Base-by-base conservation (phyloP, 2,888 invertebrate species). In the Phasia obesa region DNA sequence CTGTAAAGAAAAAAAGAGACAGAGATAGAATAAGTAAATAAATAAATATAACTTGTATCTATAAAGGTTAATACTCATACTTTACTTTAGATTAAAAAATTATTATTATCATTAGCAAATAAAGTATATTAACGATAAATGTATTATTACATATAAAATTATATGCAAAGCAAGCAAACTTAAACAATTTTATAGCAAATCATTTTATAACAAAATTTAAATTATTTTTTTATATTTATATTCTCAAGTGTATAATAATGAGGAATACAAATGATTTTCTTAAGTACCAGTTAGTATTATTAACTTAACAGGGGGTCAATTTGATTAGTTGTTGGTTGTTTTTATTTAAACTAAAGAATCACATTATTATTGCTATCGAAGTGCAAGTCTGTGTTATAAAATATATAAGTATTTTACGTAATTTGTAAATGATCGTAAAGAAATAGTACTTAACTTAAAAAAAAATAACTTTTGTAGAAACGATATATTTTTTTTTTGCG, bases 1-100 rank as follows among this genome's bases (percentile, higher is more conserved):
- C 82, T 82, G 82, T 2, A 82, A 82, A 62, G 42, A 82, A 57
- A 77, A 75, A 15, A 62, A 17, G 11, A 7, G 6, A 35, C 4
- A 35, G n/a, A 49, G 27, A 27, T 27, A 3, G 27, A 27, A 27
- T 27, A 27, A 27, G 6, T 27, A 27, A 27, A 27, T 27, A 27
- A 27, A 27, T 27, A 27, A 27, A 27, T n/a, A n/a, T n/a, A n/a
- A n/a, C n/a, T n/a, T n/a, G n/a, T n/a, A n/a, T n/a, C n/a, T n/a
- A n/a, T n/a, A n/a, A n/a, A n/a, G 6, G 27, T 6, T 27, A 27
- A 27, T 5, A 27, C n/a, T n/a, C n/a, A n/a, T n/a, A n/a, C n/a
- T n/a, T n/a, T n/a, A n/a, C n/a, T n/a, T n/a, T n/a, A 6, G 6
- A 6, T 27, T 27, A 35, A 6, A 11, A 35, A 35, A 35, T 35